phyloP scores from a whole-genome alignment of 1,140 invertebrate genomes.

The Ips nitidus region DNA sequence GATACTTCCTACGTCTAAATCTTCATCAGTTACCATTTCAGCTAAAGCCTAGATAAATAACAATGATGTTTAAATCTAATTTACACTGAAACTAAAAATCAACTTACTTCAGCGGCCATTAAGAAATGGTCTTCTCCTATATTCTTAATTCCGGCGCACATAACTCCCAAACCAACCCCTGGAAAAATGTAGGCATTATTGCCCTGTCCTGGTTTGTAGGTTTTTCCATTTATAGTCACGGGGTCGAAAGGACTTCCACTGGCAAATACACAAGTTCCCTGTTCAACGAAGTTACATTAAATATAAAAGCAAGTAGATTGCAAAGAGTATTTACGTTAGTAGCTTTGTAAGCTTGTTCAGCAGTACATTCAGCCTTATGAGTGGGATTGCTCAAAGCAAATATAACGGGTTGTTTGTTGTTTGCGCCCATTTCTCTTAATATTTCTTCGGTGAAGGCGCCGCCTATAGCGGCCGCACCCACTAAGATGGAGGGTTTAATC shows the following conservation, averaged over 20 bases:
- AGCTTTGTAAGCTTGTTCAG: conserved; percentile 84
- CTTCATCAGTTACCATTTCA: conserved; percentile 77
- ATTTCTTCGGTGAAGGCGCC: conserved; percentile 86
- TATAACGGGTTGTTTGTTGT: conserved; percentile 80
- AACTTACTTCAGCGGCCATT: conserved; percentile 71
- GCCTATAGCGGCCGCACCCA: conserved; percentile 79
- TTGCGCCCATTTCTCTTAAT: conserved; percentile 76
- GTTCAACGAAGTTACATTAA: neutral
- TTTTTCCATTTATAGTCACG: conserved; percentile 75
- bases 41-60: conserved; percentile 66
- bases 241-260: conserved; percentile 91
- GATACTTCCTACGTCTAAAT: conserved; percentile 85
- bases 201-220: conserved; percentile 85
- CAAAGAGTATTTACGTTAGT: conserved; percentile 67
- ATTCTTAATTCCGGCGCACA: conserved; percentile 77
- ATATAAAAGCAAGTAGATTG: conserved; percentile 4
- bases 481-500: conserved; percentile 82
- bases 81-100: conserved; percentile 9
- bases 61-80: conserved; percentile 32
- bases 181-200: conserved; percentile 98
- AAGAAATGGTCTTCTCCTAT: conserved; percentile 90
- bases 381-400: conserved; percentile 98
- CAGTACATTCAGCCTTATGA: conserved; percentile 96
- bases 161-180: conserved; percentile 84
- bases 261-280: conserved; percentile 83